Conservation (phyloP, 2,888 invertebrate species). For the Agonopterix heracliana region DNA sequence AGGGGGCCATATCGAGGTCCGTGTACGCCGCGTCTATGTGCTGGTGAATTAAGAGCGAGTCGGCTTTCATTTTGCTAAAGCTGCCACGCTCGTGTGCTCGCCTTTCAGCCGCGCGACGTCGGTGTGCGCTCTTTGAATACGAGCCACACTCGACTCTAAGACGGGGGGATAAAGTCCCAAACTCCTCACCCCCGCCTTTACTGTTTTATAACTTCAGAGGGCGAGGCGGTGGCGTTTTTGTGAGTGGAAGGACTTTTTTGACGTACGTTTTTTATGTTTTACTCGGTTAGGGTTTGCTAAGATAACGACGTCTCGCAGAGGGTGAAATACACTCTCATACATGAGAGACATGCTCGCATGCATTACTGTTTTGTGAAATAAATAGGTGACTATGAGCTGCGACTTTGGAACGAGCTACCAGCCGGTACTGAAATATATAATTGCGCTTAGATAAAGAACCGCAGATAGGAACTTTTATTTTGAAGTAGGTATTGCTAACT, state of each 20-base stretch:
- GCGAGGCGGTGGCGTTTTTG: conserved; percentile 69
- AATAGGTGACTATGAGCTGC: neutral
- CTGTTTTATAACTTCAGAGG: conserved; percentile 70
- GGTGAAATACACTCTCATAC: conserved; percentile 50
- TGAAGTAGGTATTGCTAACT: conserved; percentile 27
- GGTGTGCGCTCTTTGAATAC: conserved; percentile 42
- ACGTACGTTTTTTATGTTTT: conserved; percentile 75
- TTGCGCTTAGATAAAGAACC: neutral
- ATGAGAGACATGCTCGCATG: conserved; percentile 41
- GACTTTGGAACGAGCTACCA: neutral
- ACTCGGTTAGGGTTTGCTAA: conserved; percentile 71
- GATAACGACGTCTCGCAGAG: conserved; percentile 70
- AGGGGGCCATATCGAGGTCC: conserved; percentile 41
- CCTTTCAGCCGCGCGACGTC: conserved; percentile 58
- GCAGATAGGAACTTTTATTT: neutral
- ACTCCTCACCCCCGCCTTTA: conserved; percentile 47
- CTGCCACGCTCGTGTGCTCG: conserved; percentile 73
- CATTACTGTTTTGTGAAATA: conserved; percentile 8
- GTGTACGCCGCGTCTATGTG: conserved; percentile 51
- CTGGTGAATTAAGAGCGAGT: conserved; percentile 75
- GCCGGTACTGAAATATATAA: neutral
- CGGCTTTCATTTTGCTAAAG: conserved; percentile 76
- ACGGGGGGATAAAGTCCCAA: conserved; percentile 48
- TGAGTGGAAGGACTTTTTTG: conserved; percentile 74
- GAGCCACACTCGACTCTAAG: conserved; percentile 53